These are phyloP conservation scores for Seira ritae DNA, from an alignment of 2,888 invertebrate species.

Conservation along the genomic window DNA sequence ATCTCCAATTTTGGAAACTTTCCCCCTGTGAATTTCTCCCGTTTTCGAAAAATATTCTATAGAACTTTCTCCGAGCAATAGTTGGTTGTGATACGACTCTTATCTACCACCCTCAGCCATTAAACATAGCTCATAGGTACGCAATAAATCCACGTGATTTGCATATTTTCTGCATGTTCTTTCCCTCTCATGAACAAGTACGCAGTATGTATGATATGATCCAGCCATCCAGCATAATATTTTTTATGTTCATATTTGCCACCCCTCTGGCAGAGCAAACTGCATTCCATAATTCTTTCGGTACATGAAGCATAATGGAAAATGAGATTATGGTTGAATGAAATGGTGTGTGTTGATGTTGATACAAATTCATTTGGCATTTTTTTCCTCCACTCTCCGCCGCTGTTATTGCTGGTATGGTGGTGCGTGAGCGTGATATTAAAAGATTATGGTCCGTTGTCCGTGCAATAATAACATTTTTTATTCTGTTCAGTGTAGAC, in stretches of 20 bases:
- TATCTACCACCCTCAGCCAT: too few relatives aligned
- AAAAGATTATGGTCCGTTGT: conserved; percentile 1
- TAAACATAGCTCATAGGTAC: too few relatives aligned
- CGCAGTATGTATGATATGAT: too few relatives aligned
- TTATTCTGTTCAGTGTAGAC: too few relatives aligned
- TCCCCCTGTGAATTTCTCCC: too few relatives aligned
- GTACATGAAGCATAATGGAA: neutral
- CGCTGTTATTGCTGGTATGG: too few relatives aligned
- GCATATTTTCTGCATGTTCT: neutral
- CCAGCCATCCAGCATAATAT: too few relatives aligned
- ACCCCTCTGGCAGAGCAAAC: neutral
- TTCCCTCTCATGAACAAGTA: neutral
- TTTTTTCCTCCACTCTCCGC: neutral
- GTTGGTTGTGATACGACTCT: too few relatives aligned
- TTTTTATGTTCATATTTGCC: neutral
- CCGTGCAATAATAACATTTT: neutral
- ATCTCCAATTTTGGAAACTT: too few relatives aligned
- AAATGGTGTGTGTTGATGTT: conserved; percentile 28
- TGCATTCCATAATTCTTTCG: neutral
- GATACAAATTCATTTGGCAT: conserved; percentile 27
- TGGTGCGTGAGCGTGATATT: conserved; percentile 29
- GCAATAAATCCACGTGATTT: neutral
- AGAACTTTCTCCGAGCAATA: too few relatives aligned
- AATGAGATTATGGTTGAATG: conserved; percentile 41
- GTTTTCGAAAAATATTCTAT: too few relatives aligned